phyloP scores from a whole-genome alignment of 2,888 invertebrate genomes.

The Metacarcinus magister region DNA sequence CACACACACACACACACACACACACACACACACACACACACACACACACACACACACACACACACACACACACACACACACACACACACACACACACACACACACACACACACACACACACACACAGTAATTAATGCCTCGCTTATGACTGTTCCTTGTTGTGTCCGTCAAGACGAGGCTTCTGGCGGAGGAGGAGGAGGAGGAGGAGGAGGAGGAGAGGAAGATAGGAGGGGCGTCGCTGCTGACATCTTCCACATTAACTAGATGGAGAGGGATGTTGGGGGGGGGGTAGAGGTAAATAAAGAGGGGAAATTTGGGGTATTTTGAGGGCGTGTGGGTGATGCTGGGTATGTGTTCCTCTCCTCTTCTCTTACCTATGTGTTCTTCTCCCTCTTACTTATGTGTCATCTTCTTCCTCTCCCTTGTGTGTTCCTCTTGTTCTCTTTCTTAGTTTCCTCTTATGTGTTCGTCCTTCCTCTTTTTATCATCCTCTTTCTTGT shows the following conservation, averaged over 20 bases:
- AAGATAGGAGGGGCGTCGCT: neutral
- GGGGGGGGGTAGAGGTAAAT: neutral
- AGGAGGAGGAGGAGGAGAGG: neutral
- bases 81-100: slow-evolving; percentile 2
- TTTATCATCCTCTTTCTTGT: too few species aligned
- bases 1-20: neutral
- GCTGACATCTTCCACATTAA: too few species aligned
- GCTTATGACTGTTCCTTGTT: neutral
- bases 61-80: slow-evolving; percentile 43
- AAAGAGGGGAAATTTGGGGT: neutral
- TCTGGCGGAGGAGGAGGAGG: neutral
- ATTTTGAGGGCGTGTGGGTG: too few species aligned
- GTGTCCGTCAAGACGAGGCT: neutral
- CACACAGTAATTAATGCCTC: neutral
- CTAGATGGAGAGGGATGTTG: neutral
- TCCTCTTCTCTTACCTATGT: too few species aligned
- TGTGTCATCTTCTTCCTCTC: too few species aligned
- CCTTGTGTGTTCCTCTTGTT: too few species aligned
- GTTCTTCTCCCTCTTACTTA: too few species aligned
- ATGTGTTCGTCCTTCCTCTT: too few species aligned
- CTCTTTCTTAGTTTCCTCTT: too few species aligned
- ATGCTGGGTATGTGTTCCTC: too few species aligned
- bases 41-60: slow-evolving; percentile 50
- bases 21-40: neutral
- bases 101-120: neutral